Percentiles rank a stretch among this genome's conserved stretches.
phyloP scores from a whole-genome alignment of 2,797 vertebrate genomes.

The Microtus agrestis region DNA sequence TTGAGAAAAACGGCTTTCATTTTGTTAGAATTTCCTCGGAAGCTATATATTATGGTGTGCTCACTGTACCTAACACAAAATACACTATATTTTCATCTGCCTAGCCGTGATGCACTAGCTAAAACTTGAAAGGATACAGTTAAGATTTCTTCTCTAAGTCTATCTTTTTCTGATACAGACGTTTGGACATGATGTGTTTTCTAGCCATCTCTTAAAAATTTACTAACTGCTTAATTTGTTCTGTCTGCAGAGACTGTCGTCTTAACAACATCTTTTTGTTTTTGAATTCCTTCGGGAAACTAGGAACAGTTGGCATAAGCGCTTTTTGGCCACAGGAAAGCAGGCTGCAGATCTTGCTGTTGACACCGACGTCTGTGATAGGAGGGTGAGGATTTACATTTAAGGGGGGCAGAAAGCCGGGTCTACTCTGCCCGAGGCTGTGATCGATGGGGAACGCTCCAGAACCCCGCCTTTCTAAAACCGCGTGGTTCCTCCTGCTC shows the following conservation, averaged over 20 bases:
- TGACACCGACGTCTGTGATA: conserved; percentile 88
- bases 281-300: conserved; percentile 89
- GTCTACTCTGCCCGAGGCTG: conserved; percentile 87
- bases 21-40: conserved; percentile 59
- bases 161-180: conserved; percentile 15
- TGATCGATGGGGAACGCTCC: conserved; percentile 90
- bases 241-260: conserved; percentile 94
- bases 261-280: conserved; percentile 90
- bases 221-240: conserved; percentile 93
- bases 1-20: conserved; percentile 20
- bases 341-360: conserved; percentile 84
- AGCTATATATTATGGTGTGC: not conserved
- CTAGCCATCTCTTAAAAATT: conserved; percentile 89
- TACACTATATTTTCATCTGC: not conserved
- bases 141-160: conserved; percentile 33
- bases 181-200: conserved; percentile 27
- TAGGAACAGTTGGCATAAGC: conserved; percentile 88
- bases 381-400: conserved; percentile 88
- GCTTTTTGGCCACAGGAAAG: conserved; percentile 88
- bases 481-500: conserved; percentile 85
- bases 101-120: not conserved
- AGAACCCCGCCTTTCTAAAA: conserved; percentile 90
- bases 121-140: conserved; percentile 1
- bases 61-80: conserved; percentile 1
- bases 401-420: conserved; percentile 93